These are phyloP conservation scores for Dryas iulia DNA, from an alignment of 1,140 invertebrate genomes.

Conservation along the genomic window DNA sequence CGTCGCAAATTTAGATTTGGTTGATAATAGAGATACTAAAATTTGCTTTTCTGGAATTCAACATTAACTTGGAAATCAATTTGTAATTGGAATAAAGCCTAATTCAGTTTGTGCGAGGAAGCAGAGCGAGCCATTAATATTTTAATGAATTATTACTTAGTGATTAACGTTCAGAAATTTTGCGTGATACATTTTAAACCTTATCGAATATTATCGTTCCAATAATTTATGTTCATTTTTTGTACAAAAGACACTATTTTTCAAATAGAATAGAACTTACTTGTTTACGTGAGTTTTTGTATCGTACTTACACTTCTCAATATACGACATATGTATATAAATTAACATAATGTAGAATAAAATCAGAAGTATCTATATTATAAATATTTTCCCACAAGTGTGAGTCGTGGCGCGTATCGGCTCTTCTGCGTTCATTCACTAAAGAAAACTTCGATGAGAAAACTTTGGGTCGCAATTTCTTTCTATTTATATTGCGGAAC, in stretches of 20 bases:
- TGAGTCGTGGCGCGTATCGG: not conserved
- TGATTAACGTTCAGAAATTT: not conserved
- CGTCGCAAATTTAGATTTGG: not conserved
- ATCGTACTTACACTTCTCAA: too few relatives aligned
- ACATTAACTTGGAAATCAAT: not conserved
- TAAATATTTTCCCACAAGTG: not conserved
- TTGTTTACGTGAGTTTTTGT: too few relatives aligned
- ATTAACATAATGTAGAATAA: too few relatives aligned
- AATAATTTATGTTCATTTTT: too few relatives aligned
- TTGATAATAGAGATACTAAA: not conserved
- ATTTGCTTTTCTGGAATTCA: not conserved
- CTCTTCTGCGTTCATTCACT: not conserved
- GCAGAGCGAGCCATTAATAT: not conserved
- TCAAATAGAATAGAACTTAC: too few relatives aligned
- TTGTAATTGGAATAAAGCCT: not conserved
- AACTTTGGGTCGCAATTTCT: not conserved
- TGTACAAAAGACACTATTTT: too few relatives aligned
- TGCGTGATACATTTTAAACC: not conserved
- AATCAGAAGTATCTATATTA: not conserved
- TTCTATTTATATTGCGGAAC: not conserved
- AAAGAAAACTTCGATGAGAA: not conserved
- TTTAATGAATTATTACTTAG: not conserved
- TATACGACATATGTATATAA: too few relatives aligned
- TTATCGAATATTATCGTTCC: not conserved
- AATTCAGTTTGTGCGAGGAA: not conserved